Percentiles rank a stretch among this genome's conserved stretches.
phyloP scores from a whole-genome alignment of 2,888 invertebrate species.

The Drosophila conformis region DNA sequence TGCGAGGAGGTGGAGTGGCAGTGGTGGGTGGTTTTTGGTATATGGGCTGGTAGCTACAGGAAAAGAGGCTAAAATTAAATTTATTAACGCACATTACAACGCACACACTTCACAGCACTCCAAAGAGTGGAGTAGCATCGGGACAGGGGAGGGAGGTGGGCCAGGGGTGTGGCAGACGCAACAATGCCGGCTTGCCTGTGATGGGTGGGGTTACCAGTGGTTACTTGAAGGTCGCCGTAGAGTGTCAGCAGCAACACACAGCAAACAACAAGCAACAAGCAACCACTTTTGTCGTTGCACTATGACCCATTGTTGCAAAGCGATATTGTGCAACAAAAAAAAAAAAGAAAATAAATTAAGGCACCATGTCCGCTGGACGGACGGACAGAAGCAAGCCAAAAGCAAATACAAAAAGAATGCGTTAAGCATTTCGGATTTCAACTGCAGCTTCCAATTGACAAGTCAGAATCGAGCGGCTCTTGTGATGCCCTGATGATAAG shows the following conservation, averaged over 20 bases:
- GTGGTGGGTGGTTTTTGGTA: background rate
- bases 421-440: background rate
- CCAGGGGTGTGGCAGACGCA: background rate
- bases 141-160: background rate
- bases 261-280: background rate
- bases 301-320: conserved; percentile 12
- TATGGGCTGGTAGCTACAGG: conserved; percentile 5
- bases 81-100: conserved; percentile 77
- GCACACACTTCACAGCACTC: conserved; percentile 70
- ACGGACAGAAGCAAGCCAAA: background rate
- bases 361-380: background rate
- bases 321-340: background rate
- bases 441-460: background rate
- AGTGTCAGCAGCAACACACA: background rate
- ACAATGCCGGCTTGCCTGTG: conserved; percentile 4
- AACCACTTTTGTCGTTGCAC: conserved; percentile 10
- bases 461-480: background rate
- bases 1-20: background rate
- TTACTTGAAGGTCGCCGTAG: conserved; percentile 47
- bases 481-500: background rate
- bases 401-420: background rate
- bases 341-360: background rate
- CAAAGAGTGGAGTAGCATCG: background rate
- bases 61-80: conserved; percentile 73
- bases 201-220: conserved; percentile 24